Conservation (phyloP, 2,888 invertebrate species). For the Acrobeloides nanus region DNA sequence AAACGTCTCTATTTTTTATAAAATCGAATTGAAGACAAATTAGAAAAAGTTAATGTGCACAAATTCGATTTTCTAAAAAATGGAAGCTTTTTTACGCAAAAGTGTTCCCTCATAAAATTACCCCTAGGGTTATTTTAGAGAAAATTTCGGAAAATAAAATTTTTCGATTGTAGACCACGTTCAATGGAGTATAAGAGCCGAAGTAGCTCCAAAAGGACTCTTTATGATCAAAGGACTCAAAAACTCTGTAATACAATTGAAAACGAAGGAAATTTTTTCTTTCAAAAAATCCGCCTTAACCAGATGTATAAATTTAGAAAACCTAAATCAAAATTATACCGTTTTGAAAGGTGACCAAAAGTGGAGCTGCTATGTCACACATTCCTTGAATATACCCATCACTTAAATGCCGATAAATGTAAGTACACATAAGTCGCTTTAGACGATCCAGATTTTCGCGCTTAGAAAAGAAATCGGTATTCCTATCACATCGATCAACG, state of each 20-base stretch:
- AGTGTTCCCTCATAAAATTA: background rate
- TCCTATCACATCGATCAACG: conserved; percentile 87
- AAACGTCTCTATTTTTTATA: no score
- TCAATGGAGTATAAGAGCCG: no score
- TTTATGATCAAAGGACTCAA: no score
- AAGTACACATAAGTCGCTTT: conserved; percentile 91
- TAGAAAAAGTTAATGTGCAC: no score
- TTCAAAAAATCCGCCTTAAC: conserved; percentile 4
- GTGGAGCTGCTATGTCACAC: conserved; percentile 88
- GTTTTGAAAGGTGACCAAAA: conserved; percentile 83
- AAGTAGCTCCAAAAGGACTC: no score
- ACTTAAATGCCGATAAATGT: conserved; percentile 89
- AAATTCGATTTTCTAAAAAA: no score
- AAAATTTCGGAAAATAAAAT: background rate
- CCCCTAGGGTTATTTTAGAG: conserved; percentile 1
- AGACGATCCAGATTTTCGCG: conserved; percentile 81
- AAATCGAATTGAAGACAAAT: no score
- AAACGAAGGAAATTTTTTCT: conserved; percentile 4
- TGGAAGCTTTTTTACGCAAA: background rate
- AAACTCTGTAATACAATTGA: no score
- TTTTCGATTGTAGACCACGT: no score
- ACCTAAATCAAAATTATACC: conserved; percentile 55
- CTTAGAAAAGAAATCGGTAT: conserved; percentile 79
- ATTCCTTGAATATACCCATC: conserved; percentile 94
- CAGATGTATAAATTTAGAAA: background rate